Base-by-base conservation (phyloP, 2,113 vertebrate genomes). In the Ammodytes marinus region DNA sequence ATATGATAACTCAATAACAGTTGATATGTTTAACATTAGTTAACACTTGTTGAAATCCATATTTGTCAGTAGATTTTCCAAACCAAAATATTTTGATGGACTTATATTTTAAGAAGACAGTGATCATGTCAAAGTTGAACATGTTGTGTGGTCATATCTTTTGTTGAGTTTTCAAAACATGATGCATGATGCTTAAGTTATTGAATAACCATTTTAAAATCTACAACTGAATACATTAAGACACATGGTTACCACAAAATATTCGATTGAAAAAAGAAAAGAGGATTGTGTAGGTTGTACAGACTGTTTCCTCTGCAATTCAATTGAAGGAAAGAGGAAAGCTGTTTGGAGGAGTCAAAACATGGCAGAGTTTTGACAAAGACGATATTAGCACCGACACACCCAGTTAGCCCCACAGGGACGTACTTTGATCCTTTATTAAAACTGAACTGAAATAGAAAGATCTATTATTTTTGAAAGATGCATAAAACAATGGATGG, bases 241-340 rank as follows among this genome's bases (percentile, higher is more conserved):
- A 46, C 53, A 58, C 13, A 59, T 27, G 60, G 84, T 45, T n/a
- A 64, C 11, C 45, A 72, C 2, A 43, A 50, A 45, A 59, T 15
- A 6, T 15, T 46, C 0, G 5, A 40, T 3, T 39, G 5, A 50
- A 77, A 70, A 27, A 10, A 79, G 69, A 85, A 84, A 2, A 0
- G 54, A 69, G 17, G 50, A 40, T 19, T 73, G 65, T 73, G 65
- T 63, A 73, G 27, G 49, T 13, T 52, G 12, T 8, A 52, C 52
- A 60, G 58, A 69, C 12, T 6, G 69, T 66, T 89, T 85, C 81
- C 87, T 88, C 39, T 0, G 15, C 53, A 11, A 68, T 57, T 92
- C 76, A 84, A 88, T 91, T 82, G 50, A 85, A 87, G 88, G 80
- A 88, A 89, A 84, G 80, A 60, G 80, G 65, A 43, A 85, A 73